Conservation (phyloP, 2,797 vertebrate genomes). For the Knipowitschia caucasica region DNA sequence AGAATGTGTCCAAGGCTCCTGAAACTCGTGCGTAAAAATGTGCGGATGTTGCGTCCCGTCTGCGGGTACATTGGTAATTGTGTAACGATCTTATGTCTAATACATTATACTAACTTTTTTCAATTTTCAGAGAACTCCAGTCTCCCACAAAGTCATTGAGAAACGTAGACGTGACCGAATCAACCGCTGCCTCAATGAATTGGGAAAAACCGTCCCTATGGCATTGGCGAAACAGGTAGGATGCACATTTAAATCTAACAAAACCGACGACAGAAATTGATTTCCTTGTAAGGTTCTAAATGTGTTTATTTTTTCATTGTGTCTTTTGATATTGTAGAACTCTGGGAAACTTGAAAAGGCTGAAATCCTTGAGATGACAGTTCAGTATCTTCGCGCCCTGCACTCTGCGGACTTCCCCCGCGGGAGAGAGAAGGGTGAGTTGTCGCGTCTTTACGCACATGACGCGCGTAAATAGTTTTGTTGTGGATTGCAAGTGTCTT, state of each 20-base stretch:
- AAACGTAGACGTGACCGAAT: constrained; percentile 92
- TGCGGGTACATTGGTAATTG: too few species aligned
- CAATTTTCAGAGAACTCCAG: constrained; percentile 83
- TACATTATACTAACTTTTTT: not conserved
- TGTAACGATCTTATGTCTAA: not conserved
- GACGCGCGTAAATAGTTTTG: not conserved
- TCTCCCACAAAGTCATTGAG: constrained; percentile 97
- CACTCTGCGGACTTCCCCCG: constrained; percentile 93
- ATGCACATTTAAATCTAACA: not conserved
- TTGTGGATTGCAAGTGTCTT: not conserved
- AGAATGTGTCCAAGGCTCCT: not conserved
- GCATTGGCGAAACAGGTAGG: constrained; percentile 92
- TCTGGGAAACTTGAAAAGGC: constrained; percentile 97
- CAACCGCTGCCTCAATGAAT: constrained; percentile 89
- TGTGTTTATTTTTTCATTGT: not conserved
- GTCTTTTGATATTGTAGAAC: too few species aligned
- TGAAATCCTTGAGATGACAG: constrained; percentile 98
- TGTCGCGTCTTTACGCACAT: constrained; percentile 1
- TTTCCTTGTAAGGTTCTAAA: not conserved
- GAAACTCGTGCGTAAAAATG: not conserved
- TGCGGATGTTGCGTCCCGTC: too few species aligned
- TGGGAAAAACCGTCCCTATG: constrained; percentile 94
- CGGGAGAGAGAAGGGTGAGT: constrained; percentile 91
- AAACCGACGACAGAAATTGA: not conserved
- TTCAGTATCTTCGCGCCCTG: constrained; percentile 92